phyloP scores from a whole-genome alignment of 2,888 invertebrate species.

The Allolobophora icterica region DNA sequence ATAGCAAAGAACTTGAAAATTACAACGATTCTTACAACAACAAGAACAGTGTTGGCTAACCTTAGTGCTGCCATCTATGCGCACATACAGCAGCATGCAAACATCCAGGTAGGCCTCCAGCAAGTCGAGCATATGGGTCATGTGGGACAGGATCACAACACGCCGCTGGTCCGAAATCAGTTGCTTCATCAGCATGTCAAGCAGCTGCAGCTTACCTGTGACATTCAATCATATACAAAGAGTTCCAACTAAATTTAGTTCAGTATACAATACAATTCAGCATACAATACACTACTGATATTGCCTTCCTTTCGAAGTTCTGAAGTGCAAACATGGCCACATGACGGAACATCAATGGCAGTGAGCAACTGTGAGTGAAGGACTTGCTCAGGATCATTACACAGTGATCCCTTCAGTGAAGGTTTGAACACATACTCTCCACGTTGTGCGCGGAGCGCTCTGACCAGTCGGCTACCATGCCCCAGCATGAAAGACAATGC shows the following conservation, averaged over 20 bases:
- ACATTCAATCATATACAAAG: background rate
- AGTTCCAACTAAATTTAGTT: background rate
- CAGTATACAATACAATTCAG: background rate
- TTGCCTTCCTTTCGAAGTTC: no score
- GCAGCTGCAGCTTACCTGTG: constrained; percentile 26
- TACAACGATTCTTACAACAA: no score
- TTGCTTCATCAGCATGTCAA: constrained; percentile 21
- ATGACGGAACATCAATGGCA: no score
- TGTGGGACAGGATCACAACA: constrained; percentile 27
- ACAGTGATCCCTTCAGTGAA: no score
- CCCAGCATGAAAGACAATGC: background rate
- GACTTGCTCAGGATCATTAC: no score
- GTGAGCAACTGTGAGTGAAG: no score
- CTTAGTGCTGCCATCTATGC: constrained; percentile 20
- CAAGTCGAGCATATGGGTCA: constrained; percentile 12
- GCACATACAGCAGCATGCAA: background rate
- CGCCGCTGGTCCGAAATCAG: constrained; percentile 12
- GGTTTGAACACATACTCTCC: no score
- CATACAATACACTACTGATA: no score
- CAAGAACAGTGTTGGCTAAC: background rate
- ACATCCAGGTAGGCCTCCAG: background rate
- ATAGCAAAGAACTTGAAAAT: no score
- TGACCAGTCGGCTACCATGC: no score
- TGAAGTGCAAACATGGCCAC: no score
- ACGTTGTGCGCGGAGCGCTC: no score